A percentile compares a stretch with the other conserved stretches of the same genome.
Evolutionary conservation across 2,888 invertebrate species (phyloP).

Genomic region (Chymomyza fuscimana): DNA sequence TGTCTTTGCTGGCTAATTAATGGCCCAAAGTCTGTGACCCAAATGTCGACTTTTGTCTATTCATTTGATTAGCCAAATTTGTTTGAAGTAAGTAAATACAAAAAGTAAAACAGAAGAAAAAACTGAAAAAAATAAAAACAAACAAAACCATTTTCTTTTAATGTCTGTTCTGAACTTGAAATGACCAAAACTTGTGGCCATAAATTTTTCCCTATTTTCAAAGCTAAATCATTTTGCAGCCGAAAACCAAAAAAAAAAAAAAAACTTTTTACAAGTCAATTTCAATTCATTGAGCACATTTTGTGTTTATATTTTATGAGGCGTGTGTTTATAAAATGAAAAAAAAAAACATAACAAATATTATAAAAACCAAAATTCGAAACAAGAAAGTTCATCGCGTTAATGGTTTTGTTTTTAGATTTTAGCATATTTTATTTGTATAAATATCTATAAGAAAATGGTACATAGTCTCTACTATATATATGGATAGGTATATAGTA

Average conservation of each 20-base stretch:
- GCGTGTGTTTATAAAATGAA: not conserved
- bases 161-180: constrained; percentile 3
- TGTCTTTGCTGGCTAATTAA: constrained; percentile 34
- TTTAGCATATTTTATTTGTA: not conserved
- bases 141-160: not conserved
- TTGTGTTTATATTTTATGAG: constrained; percentile 25
- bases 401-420: not conserved
- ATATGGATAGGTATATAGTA: not conserved
- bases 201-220: not conserved
- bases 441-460: not conserved
- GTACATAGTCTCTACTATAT: too few relatives aligned
- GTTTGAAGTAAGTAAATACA: not conserved
- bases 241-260: not conserved
- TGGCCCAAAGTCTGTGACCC: constrained; percentile 50
- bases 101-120: not conserved
- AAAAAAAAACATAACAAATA: not conserved
- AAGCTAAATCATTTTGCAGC: too few relatives aligned
- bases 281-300: constrained; percentile 29
- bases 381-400: constrained; percentile 2
- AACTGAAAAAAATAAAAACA: not conserved
- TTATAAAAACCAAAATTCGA: not conserved
- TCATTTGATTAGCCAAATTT: constrained; percentile 7
- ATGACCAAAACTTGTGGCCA: not conserved
- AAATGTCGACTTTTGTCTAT: constrained; percentile 28
- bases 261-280: constrained; percentile 9